Conservation (phyloP, 2,113 vertebrate genomes). For the Caranx melampygus region DNA sequence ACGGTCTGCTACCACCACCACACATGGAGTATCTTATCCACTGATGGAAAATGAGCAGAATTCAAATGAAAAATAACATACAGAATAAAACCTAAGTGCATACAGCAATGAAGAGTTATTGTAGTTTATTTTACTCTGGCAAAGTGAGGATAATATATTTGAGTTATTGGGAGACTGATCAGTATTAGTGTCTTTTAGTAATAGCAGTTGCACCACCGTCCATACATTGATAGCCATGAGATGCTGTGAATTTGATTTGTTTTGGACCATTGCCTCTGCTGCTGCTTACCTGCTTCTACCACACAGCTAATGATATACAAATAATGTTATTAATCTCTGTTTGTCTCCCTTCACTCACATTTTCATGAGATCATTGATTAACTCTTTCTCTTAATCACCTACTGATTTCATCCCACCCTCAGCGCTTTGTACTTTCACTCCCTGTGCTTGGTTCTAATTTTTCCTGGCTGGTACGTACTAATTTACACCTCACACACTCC, state of each 20-base stretch:
- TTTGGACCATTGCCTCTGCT: conserved; percentile 18
- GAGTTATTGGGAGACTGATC: not conserved
- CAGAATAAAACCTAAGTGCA: not conserved
- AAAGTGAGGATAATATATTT: not conserved
- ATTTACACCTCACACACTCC: conserved; percentile 60
- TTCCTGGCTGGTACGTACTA: conserved; percentile 27
- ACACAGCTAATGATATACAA: conserved; percentile 40
- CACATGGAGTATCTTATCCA: not conserved
- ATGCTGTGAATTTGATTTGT: conserved; percentile 22
- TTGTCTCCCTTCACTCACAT: conserved; percentile 35
- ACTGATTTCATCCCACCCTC: conserved; percentile 38
- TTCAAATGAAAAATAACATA: not conserved
- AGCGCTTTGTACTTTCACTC: conserved; percentile 35
- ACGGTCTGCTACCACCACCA: not conserved
- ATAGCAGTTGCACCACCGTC: not conserved
- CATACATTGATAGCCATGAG: conserved; percentile 21
- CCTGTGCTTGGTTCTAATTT: conserved; percentile 43
- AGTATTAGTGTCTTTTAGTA: conserved; percentile 8
- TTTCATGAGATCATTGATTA: conserved; percentile 59
- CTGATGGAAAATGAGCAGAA: not conserved
- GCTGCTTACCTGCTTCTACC: conserved; percentile 20
- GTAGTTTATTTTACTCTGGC: not conserved
- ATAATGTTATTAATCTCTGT: conserved; percentile 49
- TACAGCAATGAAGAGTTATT: not conserved
- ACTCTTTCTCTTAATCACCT: conserved; percentile 53